Base-by-base conservation (phyloP, 2,113 vertebrate genomes). In the Asarcornis scutulata region DNA sequence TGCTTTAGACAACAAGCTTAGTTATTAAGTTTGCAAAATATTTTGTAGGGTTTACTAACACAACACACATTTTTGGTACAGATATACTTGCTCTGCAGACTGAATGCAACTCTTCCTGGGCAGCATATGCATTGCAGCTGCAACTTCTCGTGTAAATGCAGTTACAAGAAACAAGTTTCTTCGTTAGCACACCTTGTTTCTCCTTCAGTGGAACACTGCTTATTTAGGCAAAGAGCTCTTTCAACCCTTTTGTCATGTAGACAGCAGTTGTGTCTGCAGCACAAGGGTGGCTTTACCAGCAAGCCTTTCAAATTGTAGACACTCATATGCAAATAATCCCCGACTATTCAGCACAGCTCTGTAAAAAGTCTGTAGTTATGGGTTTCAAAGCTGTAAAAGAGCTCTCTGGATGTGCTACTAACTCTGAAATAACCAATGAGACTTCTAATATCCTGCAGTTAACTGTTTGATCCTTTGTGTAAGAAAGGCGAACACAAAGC, bases 241-340 rank as follows among this genome's bases (percentile, higher is more conserved):
- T 74, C 62, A 60, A 31, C 27, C 29, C 36, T 38, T 74, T 91
- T 75, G 66, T 66, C 69, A 59, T 17, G 36, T 18, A 93, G 80
- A 60, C 6, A 34, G 6, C 11, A 83, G 79, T 2, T 73, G n/a
- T 14, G 18, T 66, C 89, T 80, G 77, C 48, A 16, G 5, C 11
- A 62, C 3, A 48, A 62, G 13, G 12, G 44, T 25, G 79, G 67
- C 36, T 85, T 88, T 88, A 40, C 67, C 32, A 15, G 53, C 3
- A 32, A 74, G 69, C 13, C 25, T 62, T 27, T 26, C 44, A 44
- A 50, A 76, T 2, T 62, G 74, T 9, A 58, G 64, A 62, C 66
- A 95, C 44, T 89, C 88, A 87, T 44, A 83, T 89, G 89, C 69
- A 96, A 96, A 92, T 77, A 93, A 71, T n/a, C 17, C 67, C 78